A percentile compares a stretch with the other conserved stretches of the same genome.
phyloP scores from a whole-genome alignment of 2,113 vertebrate species.

The Corydoras maculifer region DNA sequence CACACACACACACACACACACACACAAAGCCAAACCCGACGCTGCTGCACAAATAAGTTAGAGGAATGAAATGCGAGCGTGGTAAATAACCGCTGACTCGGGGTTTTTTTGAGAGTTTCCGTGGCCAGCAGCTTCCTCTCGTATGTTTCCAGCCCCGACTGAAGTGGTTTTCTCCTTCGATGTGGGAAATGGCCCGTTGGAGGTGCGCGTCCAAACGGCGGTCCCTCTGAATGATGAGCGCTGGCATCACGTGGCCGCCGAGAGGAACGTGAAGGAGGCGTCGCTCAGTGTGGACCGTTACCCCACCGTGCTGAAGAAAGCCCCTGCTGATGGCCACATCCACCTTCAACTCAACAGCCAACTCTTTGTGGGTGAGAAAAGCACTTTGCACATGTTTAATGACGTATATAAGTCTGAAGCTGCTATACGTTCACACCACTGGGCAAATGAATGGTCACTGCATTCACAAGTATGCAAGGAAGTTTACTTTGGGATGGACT shows the following conservation, averaged over 20 bases:
- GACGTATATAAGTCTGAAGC: too few relatives aligned
- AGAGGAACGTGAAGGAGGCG: constrained; percentile 85
- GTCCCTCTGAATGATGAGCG: constrained; percentile 77
- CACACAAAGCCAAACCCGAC: not conserved
- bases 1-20: too few relatives aligned
- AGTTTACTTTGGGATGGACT: too few relatives aligned
- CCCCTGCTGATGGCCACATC: constrained; percentile 78
- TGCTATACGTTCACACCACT: too few relatives aligned
- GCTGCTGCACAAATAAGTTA: not conserved
- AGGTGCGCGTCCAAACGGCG: constrained; percentile 69
- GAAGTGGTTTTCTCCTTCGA: constrained; percentile 89
- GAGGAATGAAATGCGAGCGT: not conserved
- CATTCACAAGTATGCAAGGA: too few relatives aligned
- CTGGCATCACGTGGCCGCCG: constrained; percentile 86
- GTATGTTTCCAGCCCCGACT: constrained; percentile 69
- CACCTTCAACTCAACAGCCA: constrained; percentile 91
- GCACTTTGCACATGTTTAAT: not conserved
- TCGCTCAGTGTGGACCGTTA: constrained; percentile 78
- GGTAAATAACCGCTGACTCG: not conserved
- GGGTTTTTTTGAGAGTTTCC: not conserved
- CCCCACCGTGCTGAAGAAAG: constrained; percentile 59
- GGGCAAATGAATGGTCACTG: not conserved
- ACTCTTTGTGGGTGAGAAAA: constrained; percentile 82
- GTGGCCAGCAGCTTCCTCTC: not conserved
- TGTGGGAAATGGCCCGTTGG: constrained; percentile 87